These are phyloP conservation scores for Psix sp. DNA, from an alignment of 1,140 invertebrate species.

Conservation along the genomic window DNA sequence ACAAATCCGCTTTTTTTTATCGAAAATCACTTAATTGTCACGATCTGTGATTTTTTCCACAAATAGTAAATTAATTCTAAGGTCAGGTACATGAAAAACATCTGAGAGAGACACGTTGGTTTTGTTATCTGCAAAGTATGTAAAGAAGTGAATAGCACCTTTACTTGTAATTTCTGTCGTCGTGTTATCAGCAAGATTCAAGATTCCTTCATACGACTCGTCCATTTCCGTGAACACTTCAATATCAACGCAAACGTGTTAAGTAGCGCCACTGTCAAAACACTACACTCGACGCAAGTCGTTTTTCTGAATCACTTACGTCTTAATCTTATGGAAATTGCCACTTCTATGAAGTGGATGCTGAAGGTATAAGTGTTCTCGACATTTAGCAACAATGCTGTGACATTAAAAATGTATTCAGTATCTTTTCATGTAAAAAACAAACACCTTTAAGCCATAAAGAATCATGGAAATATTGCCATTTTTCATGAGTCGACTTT, in stretches of 20 bases:
- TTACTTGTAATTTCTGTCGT: constrained; percentile 6
- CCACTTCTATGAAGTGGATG: no score
- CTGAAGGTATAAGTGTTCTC: no score
- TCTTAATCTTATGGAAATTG: no score
- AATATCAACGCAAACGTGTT: not conserved
- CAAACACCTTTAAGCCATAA: no score
- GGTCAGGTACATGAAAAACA: constrained; percentile 8
- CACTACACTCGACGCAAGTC: constrained; percentile 5
- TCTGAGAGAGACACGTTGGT: constrained; percentile 1
- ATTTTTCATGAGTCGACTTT: no score
- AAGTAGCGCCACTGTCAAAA: constrained; percentile 6
- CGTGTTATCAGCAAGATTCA: constrained; percentile 14
- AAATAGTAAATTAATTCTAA: constrained; percentile 7
- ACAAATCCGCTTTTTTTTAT: constrained; percentile 12
- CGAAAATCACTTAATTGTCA: constrained; percentile 9
- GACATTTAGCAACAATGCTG: no score
- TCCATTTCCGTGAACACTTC: constrained; percentile 1
- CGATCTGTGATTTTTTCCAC: constrained; percentile 8
- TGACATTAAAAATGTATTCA: no score
- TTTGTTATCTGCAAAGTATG: not conserved
- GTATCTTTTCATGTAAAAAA: no score
- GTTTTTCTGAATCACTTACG: not conserved
- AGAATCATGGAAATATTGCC: no score
- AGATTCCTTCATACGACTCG: not conserved
- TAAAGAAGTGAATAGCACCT: not conserved